Percentiles rank a stretch among this genome's conserved stretches.
Evolutionary conservation across 2,797 vertebrate species (phyloP).

Genomic region (Florisuga fusca): DNA sequence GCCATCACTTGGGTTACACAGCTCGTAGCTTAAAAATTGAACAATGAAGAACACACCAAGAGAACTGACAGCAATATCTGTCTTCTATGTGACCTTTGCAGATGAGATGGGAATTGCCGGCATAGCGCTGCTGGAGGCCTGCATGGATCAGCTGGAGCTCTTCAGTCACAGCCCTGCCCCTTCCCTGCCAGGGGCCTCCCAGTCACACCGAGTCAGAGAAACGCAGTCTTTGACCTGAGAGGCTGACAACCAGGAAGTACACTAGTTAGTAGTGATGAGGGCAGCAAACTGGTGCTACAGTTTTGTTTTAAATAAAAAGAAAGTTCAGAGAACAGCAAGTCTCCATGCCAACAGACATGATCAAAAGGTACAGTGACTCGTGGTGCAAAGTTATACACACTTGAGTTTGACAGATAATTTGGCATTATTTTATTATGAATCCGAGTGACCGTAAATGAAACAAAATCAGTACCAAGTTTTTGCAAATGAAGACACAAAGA

Average conservation of each 20-base stretch:
- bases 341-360: conserved; percentile 63
- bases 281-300: conserved; percentile 53
- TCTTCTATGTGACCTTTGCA: neutral
- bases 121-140: neutral
- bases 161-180: neutral
- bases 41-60: neutral
- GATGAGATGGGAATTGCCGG: neutral
- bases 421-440: conserved; percentile 81
- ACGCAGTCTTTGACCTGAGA: conserved; percentile 53
- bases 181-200: neutral
- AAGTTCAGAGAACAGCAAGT: conserved; percentile 27
- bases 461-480: conserved; percentile 76
- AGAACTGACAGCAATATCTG: neutral
- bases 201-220: neutral
- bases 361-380: conserved; percentile 52
- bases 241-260: conserved; percentile 47
- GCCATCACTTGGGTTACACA: neutral
- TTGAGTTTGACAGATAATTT: conserved; percentile 76
- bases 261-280: neutral
- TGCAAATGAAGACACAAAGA: conserved; percentile 74
- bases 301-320: conserved; percentile 45
- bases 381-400: conserved; percentile 66
- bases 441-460: conserved; percentile 68
- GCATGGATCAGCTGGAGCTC: neutral
- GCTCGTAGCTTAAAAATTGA: neutral